Evolutionary conservation across 2,888 invertebrate genomes (phyloP).

Genomic region (Drosophila hamatofila): DNA sequence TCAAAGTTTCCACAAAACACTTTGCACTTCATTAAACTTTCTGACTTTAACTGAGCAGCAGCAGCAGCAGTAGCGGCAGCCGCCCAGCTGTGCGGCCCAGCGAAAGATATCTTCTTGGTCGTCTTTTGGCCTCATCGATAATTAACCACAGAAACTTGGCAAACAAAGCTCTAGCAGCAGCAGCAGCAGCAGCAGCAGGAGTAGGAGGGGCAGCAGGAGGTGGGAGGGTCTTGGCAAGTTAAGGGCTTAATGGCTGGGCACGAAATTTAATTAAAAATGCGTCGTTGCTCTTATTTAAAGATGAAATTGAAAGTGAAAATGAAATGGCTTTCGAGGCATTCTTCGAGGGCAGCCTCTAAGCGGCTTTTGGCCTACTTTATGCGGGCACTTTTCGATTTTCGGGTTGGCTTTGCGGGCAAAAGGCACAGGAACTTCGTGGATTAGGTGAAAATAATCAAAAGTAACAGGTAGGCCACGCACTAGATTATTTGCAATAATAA

Average conservation of each 20-base stretch:
- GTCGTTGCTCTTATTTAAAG: conserved; percentile 49
- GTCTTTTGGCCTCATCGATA: conserved; percentile 65
- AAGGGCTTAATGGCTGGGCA: conserved; percentile 55
- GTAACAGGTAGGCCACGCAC: conserved; percentile 14
- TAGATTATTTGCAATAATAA: neutral
- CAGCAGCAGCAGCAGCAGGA: neutral
- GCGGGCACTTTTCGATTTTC: conserved; percentile 29
- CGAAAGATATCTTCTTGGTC: conserved; percentile 38
- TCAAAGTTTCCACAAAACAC: conserved; percentile 60
- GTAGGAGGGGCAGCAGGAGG: too few relatives aligned
- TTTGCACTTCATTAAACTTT: conserved; percentile 81
- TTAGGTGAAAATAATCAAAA: conserved; percentile 27
- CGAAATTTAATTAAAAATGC: conserved; percentile 75
- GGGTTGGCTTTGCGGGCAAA: conserved; percentile 1
- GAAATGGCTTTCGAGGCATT: conserved; percentile 32
- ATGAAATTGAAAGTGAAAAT: conserved; percentile 47
- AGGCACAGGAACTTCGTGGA: conserved; percentile 29
- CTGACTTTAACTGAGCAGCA: conserved; percentile 53
- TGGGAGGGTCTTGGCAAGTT: neutral
- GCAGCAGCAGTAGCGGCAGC: neutral
- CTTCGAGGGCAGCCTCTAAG: conserved; percentile 43
- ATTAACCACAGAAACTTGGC: conserved; percentile 76
- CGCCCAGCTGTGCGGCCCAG: conserved; percentile 24
- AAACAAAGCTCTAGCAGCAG: conserved; percentile 52
- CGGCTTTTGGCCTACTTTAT: conserved; percentile 52